Evolutionary conservation across 1,140 invertebrate species (phyloP).

Genomic region (Holotrichia oblita): DNA sequence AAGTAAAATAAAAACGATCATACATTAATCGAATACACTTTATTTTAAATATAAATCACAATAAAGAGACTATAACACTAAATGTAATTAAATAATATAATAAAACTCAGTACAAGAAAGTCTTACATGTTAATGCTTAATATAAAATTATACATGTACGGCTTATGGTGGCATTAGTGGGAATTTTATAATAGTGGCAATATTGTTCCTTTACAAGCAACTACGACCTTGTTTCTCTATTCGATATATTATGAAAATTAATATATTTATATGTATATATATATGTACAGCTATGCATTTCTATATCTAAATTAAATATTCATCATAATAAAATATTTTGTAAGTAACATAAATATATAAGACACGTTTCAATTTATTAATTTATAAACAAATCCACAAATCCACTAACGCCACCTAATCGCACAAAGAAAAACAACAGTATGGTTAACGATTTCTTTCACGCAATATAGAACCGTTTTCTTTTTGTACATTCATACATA

Average conservation of each 20-base stretch:
- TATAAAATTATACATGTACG: constrained; percentile 23
- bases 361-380: not conserved
- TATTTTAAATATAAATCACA: constrained; percentile 37
- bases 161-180: not conserved
- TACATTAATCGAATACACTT: constrained; percentile 22
- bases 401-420: not conserved
- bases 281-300: not conserved
- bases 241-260: not conserved
- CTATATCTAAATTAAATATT: not conserved
- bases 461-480: constrained; percentile 1
- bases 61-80: constrained; percentile 26
- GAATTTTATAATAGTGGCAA: not conserved
- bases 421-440: constrained; percentile 2
- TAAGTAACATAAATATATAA: too few relatives aligned
- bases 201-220: not conserved
- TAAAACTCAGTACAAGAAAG: constrained; percentile 35
- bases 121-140: constrained; percentile 34
- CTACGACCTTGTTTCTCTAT: too few relatives aligned
- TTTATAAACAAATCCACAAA: not conserved
- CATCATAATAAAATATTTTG: not conserved
- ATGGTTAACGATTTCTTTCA: constrained; percentile 20
- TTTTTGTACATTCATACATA: constrained; percentile 3
- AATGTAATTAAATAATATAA: constrained; percentile 33
- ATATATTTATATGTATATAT: not conserved
- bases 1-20: constrained; percentile 29